Conservation (phyloP, 2,888 invertebrate species). For the Lepeophtheirus nordmannii region DNA sequence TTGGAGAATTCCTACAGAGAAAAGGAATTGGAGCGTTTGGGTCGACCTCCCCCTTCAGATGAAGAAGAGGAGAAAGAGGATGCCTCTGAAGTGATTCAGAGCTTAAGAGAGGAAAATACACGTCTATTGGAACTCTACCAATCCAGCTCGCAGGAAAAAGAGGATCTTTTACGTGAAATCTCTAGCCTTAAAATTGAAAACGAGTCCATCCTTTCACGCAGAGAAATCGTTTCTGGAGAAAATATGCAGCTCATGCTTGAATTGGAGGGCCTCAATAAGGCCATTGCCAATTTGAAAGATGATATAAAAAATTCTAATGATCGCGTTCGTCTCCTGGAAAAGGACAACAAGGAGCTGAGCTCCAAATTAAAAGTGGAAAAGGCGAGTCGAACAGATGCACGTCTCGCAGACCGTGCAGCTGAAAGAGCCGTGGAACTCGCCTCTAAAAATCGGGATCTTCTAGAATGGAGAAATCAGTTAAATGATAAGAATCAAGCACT, state of each 20-base stretch:
- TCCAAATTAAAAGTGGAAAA: conserved; percentile 10
- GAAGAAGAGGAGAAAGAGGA: neutral
- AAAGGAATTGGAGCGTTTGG: neutral
- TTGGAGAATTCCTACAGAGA: neutral
- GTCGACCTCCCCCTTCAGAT: neutral
- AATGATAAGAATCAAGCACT: conserved; percentile 17
- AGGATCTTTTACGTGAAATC: neutral
- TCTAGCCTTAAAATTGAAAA: neutral
- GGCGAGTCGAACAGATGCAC: conserved; percentile 1
- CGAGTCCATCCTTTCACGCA: neutral
- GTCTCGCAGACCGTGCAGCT: conserved; percentile 8
- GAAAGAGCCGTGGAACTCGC: conserved; percentile 8
- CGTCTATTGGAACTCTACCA: neutral
- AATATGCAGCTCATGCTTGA: conserved; percentile 22
- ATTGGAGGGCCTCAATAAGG: neutral
- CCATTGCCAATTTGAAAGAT: neutral
- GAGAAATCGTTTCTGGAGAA: conserved; percentile 17
- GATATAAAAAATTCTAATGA: conserved; percentile 5
- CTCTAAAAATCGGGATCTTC: conserved; percentile 13
- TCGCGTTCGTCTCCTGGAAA: neutral
- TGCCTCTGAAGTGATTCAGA: conserved; percentile 3
- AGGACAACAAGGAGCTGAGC: conserved; percentile 3
- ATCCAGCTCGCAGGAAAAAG: neutral
- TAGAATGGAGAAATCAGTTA: conserved; percentile 17
- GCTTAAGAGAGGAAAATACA: neutral